A percentile compares a stretch with the other conserved stretches of the same genome.
phyloP scores from a whole-genome alignment of 2,113 vertebrate genomes.

The Pelodiscus sinensis region DNA sequence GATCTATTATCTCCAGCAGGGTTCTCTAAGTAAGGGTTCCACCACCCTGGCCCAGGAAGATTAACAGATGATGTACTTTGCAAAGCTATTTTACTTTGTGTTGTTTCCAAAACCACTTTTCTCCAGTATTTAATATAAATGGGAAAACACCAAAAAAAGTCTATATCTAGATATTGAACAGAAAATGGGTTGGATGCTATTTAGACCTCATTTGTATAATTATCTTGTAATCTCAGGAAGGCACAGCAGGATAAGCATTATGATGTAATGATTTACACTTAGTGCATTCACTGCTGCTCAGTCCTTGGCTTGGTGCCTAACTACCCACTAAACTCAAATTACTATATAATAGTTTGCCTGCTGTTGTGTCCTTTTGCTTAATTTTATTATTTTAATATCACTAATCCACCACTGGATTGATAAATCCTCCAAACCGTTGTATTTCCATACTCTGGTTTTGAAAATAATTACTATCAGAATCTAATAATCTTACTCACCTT shows the following conservation, averaged over 20 bases:
- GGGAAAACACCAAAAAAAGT: background rate
- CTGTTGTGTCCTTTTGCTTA: slow-evolving; percentile 17
- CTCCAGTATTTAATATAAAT: slow-evolving; percentile 1
- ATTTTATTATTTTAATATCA: slow-evolving; percentile 17
- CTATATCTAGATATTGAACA: background rate
- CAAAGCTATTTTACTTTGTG: background rate
- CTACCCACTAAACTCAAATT: slow-evolving; percentile 20
- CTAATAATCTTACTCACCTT: background rate
- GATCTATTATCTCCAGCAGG: background rate
- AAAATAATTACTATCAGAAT: slow-evolving; percentile 2
- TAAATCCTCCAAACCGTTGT: slow-evolving; percentile 12
- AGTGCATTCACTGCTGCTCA: slow-evolving; percentile 31
- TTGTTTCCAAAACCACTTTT: background rate
- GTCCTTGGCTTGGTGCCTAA: slow-evolving; percentile 37
- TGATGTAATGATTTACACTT: slow-evolving; percentile 39
- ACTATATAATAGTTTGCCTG: slow-evolving; percentile 2
- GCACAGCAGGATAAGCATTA: slow-evolving; percentile 19
- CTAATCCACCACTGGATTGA: background rate
- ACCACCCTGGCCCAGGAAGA: background rate
- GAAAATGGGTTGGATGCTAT: slow-evolving; percentile 22
- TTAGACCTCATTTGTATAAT: slow-evolving; percentile 34
- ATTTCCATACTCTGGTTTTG: background rate
- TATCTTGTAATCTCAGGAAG: slow-evolving; percentile 1
- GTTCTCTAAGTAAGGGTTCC: background rate
- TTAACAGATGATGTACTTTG: background rate